Evolutionary conservation across 2,888 invertebrate species (phyloP).

Genomic region (Agrochola litura): DNA sequence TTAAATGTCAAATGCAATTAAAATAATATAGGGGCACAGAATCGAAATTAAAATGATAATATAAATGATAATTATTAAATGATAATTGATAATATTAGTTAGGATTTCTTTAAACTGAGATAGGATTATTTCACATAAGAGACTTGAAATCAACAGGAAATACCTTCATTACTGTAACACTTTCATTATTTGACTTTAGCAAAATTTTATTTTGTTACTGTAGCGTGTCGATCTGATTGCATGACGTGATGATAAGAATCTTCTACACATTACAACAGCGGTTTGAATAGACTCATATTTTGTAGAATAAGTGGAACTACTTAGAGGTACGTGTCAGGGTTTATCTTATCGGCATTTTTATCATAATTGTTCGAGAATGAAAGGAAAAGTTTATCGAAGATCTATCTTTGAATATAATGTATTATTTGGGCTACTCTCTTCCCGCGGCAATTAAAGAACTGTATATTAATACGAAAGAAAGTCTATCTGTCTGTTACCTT

Average conservation of each 20-base stretch:
- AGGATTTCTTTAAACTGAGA: background rate
- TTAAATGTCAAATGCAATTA: too few relatives aligned
- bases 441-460: too few relatives aligned
- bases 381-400: constrained; percentile 1
- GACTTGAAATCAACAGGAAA: constrained; percentile 9
- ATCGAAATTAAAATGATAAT: too few relatives aligned
- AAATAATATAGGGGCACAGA: too few relatives aligned
- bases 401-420: background rate
- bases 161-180: constrained; percentile 1
- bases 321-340: constrained; percentile 5
- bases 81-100: too few relatives aligned
- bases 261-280: constrained; percentile 16
- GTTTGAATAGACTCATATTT: constrained; percentile 20
- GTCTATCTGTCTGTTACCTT: too few relatives aligned
- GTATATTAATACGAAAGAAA: too few relatives aligned
- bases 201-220: background rate
- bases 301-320: background rate
- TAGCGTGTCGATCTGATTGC: constrained; percentile 13
- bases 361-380: background rate
- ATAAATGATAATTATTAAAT: too few relatives aligned
- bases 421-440: too few relatives aligned
- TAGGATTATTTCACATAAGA: background rate
- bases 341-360: constrained; percentile 28
- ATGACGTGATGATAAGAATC: constrained; percentile 27
- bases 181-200: constrained; percentile 21